These are phyloP conservation scores for Adelognathus sp. DNA, from an alignment of 2,888 invertebrate species.

Conservation along the genomic window DNA sequence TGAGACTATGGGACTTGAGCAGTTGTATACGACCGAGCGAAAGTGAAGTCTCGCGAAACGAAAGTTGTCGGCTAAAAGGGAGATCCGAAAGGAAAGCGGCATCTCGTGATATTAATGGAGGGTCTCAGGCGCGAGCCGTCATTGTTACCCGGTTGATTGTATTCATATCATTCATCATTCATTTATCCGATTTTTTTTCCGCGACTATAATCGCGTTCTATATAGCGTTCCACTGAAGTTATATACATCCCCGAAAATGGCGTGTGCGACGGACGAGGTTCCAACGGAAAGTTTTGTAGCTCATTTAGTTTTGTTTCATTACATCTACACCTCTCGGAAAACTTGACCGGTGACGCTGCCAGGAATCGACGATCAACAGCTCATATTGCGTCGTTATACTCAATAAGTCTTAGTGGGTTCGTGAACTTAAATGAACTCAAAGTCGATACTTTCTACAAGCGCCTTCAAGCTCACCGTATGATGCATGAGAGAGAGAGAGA, in stretches of 20 bases:
- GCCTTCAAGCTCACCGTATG: too few relatives aligned
- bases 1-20: constrained; percentile 3
- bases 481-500: too few relatives aligned
- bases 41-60: background rate
- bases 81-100: constrained; percentile 38
- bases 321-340: too few relatives aligned
- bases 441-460: too few relatives aligned
- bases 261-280: background rate
- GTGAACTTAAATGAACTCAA: too few relatives aligned
- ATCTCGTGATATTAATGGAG: constrained; percentile 69
- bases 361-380: too few relatives aligned
- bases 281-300: too few relatives aligned
- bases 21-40: constrained; percentile 2
- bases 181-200: constrained; percentile 69
- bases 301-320: too few relatives aligned
- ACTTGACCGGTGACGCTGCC: too few relatives aligned
- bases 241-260: background rate
- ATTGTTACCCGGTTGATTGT: constrained; percentile 70
- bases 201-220: constrained; percentile 62
- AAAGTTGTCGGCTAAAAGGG: constrained; percentile 6
- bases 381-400: too few relatives aligned
- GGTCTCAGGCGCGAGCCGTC: background rate
- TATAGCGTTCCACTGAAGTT: constrained; percentile 42
- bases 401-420: too few relatives aligned
- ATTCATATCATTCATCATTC: constrained; percentile 75